Conservation (phyloP, 2,888 invertebrate species). For the Rhabditoides inermis region DNA sequence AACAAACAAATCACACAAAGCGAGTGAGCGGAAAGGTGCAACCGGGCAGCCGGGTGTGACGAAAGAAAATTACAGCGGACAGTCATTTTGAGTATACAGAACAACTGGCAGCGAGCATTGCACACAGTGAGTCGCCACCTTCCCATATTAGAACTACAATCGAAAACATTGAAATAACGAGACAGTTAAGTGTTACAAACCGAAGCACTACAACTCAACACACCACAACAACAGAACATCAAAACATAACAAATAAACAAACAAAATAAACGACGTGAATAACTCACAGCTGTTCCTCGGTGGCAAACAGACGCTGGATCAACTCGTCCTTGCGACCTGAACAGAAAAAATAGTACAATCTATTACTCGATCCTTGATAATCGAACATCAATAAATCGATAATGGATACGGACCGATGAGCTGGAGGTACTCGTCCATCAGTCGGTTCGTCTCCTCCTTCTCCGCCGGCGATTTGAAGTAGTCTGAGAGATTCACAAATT, state of each 20-base stretch:
- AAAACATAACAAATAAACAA: background rate
- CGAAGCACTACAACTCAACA: no score
- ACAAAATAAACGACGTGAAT: background rate
- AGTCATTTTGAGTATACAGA: no score
- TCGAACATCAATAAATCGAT: background rate
- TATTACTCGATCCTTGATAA: background rate
- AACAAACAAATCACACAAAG: background rate
- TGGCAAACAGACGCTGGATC: conserved; percentile 20
- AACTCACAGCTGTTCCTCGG: conserved; percentile 26
- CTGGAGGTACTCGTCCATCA: conserved; percentile 29
- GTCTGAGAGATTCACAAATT: conserved; percentile 7
- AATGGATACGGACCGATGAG: conserved; percentile 26
- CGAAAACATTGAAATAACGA: no score
- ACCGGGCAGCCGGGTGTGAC: no score
- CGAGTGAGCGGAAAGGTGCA: no score
- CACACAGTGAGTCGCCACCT: no score
- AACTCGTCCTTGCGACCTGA: conserved; percentile 13
- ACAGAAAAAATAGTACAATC: background rate
- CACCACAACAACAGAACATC: no score
- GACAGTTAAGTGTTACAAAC: no score
- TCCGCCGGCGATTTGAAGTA: conserved; percentile 30
- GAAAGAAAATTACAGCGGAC: no score
- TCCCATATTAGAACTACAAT: no score
- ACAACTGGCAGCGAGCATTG: no score
- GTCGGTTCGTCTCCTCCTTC: conserved; percentile 28